Evolutionary conservation across 2,113 vertebrate genomes (phyloP), one percentile per base, ranked within the genome.

Genomic region (Cebus imitator): DNA sequence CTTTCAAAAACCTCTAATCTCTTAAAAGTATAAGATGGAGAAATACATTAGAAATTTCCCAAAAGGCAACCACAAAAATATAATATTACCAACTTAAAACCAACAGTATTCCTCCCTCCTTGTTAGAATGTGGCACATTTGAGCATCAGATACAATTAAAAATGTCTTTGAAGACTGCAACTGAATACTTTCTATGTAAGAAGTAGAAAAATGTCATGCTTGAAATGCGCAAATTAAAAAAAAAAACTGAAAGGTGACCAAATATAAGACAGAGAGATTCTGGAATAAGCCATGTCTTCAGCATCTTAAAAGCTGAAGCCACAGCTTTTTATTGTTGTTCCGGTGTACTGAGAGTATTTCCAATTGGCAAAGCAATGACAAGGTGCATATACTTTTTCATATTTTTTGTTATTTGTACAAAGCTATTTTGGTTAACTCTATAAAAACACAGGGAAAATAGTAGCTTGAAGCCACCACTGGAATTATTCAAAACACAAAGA

Each of bases 91-190:
- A 91, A 79, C 94, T 96, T 97, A 97, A 98, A 98, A 87, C 18
- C 97, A 98, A 94, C 48, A 90, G 90, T 78, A 98, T 97, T 97
- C 88, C 18, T 95, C 37, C 37, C 82, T 94, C 91, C 64, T 43
- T 97, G 90, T 92, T 97, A 97, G 94, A 97, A 98, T 98, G 97
- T 95, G 95, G 97, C 96, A 96, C 79, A 96, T 98, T 76, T 98
- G 94, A 96, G 78, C 48, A 85, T 57, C 43, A 57, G 25, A 50
- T 18, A 37, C n/a, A 76, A 66, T 64, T 83, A n/a, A 61, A 78
- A 70, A 64, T 82, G 81, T 68, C 78, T 89, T 96, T 81, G 40
- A 81, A 94, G 20, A 0, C 0, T 93, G 57, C 88, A 91, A 88
- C 35, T 95, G 14, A 68, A 86, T 89, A 55, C 84, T 95, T 97